phyloP scores from a whole-genome alignment of 2,797 vertebrate species.

The Cryptoprocta ferox region DNA sequence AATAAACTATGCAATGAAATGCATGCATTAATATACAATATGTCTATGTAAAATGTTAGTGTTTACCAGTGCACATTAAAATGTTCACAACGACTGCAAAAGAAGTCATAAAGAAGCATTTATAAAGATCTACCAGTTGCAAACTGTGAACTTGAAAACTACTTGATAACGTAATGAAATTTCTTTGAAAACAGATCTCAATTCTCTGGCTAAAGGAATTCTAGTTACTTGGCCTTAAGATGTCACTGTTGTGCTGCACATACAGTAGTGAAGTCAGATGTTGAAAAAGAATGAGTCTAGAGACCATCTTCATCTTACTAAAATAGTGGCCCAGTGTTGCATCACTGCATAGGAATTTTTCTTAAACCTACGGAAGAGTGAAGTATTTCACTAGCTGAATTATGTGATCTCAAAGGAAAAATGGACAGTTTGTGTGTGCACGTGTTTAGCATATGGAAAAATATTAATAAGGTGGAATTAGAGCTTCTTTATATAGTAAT shows the following conservation, averaged over 20 bases:
- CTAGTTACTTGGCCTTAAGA: constrained; percentile 69
- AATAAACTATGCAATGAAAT: constrained; percentile 48
- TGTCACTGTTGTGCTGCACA: constrained; percentile 71
- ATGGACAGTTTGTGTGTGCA: background rate
- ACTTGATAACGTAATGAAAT: constrained; percentile 5
- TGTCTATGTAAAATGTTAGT: constrained; percentile 17
- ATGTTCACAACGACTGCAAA: constrained; percentile 70
- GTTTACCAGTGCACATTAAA: constrained; percentile 67
- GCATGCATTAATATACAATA: constrained; percentile 64
- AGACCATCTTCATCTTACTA: constrained; percentile 34
- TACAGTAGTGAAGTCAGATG: constrained; percentile 20
- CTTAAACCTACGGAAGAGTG: constrained; percentile 57
- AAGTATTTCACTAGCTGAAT: constrained; percentile 59
- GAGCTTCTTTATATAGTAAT: constrained; percentile 38
- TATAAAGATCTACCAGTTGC: background rate
- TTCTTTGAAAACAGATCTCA: constrained; percentile 40
- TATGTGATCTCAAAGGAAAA: constrained; percentile 21
- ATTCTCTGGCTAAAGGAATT: constrained; percentile 60
- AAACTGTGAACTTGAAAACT: background rate
- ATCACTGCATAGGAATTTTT: constrained; percentile 24
- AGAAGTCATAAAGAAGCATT: constrained; percentile 65
- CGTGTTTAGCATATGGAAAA: constrained; percentile 42
- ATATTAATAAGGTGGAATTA: background rate
- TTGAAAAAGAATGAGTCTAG: background rate
- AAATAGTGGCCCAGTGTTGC: constrained; percentile 67